phyloP scores from a whole-genome alignment of 2,797 vertebrate species.

The Erpetoichthys calabaricus region DNA sequence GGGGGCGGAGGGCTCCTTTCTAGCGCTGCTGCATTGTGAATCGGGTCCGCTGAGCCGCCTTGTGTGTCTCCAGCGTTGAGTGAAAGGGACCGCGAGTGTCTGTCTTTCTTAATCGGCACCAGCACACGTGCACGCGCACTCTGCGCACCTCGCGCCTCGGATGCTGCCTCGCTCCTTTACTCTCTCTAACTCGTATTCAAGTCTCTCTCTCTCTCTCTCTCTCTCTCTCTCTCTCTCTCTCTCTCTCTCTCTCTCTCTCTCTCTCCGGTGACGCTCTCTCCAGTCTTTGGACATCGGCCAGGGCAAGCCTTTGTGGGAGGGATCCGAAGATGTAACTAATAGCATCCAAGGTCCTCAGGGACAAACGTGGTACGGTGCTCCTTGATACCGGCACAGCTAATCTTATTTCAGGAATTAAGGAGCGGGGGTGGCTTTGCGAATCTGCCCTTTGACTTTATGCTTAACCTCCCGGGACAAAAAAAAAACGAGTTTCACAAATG shows the following conservation, averaged over 20 bases:
- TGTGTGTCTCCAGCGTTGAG: neutral
- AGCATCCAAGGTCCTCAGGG: slow-evolving; percentile 2
- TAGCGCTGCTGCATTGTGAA: slow-evolving; percentile 12
- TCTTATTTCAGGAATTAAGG: no score
- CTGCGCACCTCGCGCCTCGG: no score
- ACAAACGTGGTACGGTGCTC: neutral
- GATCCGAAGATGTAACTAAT: neutral
- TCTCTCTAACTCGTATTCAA: slow-evolving; percentile 10
- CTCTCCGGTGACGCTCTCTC: neutral
- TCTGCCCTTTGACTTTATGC: neutral
- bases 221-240: slow-evolving; percentile 26
- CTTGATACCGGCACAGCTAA: neutral
- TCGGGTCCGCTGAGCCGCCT: slow-evolving; percentile 9
- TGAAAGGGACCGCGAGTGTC: neutral
- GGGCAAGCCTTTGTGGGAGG: neutral
- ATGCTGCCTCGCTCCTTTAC: neutral
- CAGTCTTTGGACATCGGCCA: slow-evolving; percentile 1
- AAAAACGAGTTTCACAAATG: neutral
- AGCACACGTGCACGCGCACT: neutral
- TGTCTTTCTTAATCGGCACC: slow-evolving; percentile 15
- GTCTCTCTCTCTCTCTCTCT: slow-evolving; percentile 17
- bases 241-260: slow-evolving; percentile 6
- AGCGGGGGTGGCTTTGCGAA: neutral
- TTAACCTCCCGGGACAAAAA: neutral
- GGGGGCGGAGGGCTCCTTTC: slow-evolving; percentile 18